phyloP scores from a whole-genome alignment of 2,113 vertebrate species.

The Lethenteron camtschaticum region DNA sequence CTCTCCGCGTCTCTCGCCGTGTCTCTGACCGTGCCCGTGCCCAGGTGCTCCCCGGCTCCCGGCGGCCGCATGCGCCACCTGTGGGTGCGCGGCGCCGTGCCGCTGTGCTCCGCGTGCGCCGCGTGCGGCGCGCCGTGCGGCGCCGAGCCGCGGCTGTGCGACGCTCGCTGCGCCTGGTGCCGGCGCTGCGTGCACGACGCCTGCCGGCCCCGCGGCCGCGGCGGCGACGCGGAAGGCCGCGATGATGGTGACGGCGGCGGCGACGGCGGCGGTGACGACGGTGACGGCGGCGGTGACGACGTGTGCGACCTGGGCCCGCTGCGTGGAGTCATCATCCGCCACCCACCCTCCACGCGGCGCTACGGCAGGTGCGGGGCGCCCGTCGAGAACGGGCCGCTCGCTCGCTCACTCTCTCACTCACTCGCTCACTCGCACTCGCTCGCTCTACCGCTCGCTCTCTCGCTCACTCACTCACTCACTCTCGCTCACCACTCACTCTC shows the following conservation, averaged over 20 bases:
- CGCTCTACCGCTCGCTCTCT: too few relatives aligned
- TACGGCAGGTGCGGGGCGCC: conserved; percentile 25
- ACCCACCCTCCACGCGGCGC: conserved; percentile 38
- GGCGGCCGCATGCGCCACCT: conserved; percentile 29
- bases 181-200: conserved; percentile 73
- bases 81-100: conserved; percentile 80
- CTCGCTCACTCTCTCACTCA: neutral
- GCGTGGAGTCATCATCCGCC: conserved; percentile 62
- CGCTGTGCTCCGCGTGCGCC: conserved; percentile 55
- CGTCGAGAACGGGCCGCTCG: neutral
- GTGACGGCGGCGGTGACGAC: conserved; percentile 15
- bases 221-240: too few relatives aligned
- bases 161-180: conserved; percentile 86
- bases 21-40: conserved; percentile 20
- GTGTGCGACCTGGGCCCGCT: conserved; percentile 71
- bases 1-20: conserved; percentile 11
- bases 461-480: too few relatives aligned
- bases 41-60: conserved; percentile 10
- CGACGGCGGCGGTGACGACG: conserved; percentile 17
- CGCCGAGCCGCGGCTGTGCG: conserved; percentile 66
- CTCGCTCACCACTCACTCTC: too few relatives aligned
- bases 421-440: neutral
- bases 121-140: conserved; percentile 69
- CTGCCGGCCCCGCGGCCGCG: conserved; percentile 28
- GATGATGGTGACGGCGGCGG: too few relatives aligned